Base-by-base conservation (phyloP, 2,888 invertebrate species). In the Allygus modestus region DNA sequence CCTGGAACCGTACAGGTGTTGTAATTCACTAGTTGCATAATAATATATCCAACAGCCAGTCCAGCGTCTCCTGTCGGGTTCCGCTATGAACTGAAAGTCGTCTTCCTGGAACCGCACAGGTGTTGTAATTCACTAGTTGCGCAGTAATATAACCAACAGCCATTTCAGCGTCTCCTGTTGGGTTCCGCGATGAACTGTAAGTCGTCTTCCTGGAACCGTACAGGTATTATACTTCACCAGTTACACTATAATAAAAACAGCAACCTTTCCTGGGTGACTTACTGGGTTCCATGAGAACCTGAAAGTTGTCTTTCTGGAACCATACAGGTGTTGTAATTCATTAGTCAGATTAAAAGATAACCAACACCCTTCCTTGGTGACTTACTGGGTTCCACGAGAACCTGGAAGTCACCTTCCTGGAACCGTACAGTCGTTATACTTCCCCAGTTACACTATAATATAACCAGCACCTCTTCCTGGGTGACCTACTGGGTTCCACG, bases 371-470 rank as follows among this genome's bases (percentile, higher is more conserved):
- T n/a, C n/a, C n/a, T n/a, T n/a, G n/a, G n/a, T n/a, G n/a, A n/a
- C n/a, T n/a, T n/a, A n/a, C n/a, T n/a, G n/a, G n/a, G 9, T 9
- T 84, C 84, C 41, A 84, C 77, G 0, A 82, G 37, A 43, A 82
- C 82, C 82, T 84, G 82, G 73, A 84, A 84, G 43, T 84, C 82
- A 51, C 82, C 85, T 33, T 83, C 83, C 85, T 85, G 82, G 37
- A 37, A 37, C 4, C 37, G 37, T 9, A 37, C 37, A 54, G 12
- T 2, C 5, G 23, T 4, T 37, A n/a, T n/a, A n/a, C n/a, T n/a
- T n/a, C n/a, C n/a, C n/a, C n/a, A n/a, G n/a, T n/a, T n/a, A n/a
- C n/a, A n/a, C n/a, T n/a, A n/a, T n/a, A n/a, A n/a, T n/a, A n/a
- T n/a, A n/a, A n/a, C n/a, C 84, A 84, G 9, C 75, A 46, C 1